These are phyloP conservation scores for Cataglyphis hispanica DNA, from an alignment of 1,140 invertebrate species.

Conservation along the genomic window DNA sequence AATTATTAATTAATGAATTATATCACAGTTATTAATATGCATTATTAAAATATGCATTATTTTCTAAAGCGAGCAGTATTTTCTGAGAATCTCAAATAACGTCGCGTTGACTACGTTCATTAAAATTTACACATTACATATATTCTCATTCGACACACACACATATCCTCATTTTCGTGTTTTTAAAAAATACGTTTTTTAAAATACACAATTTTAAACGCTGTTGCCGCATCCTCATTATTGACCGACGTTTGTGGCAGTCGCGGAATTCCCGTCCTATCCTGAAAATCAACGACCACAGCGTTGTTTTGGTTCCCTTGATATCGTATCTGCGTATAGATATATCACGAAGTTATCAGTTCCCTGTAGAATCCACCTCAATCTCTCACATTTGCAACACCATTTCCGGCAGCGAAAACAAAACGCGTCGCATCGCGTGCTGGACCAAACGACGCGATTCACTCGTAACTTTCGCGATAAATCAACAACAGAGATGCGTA, in stretches of 20 bases:
- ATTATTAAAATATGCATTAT: not conserved
- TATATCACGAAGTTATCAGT: slow-evolving; percentile 52
- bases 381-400: slow-evolving; percentile 38
- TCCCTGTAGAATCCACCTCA: slow-evolving; percentile 39
- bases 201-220: not conserved
- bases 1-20: not conserved
- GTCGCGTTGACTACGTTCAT: not conserved
- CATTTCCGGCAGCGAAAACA: slow-evolving; percentile 47
- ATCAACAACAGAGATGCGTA: slow-evolving; percentile 54
- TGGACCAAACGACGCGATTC: slow-evolving; percentile 35
- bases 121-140: slow-evolving; percentile 12
- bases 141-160: not conserved
- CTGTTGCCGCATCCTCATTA: slow-evolving; percentile 5
- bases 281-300: slow-evolving; percentile 12
- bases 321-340: slow-evolving; percentile 49
- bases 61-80: not conserved
- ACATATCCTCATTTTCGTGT: not conserved
- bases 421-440: not conserved
- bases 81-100: not conserved
- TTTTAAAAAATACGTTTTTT: slow-evolving; percentile 10
- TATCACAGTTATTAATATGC: not conserved
- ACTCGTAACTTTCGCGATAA: slow-evolving; percentile 48
- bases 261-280: not conserved
- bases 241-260: not conserved
- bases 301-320: slow-evolving; percentile 32